phyloP scores from a whole-genome alignment of 2,113 vertebrate genomes.

The Mohoua ochrocephala region DNA sequence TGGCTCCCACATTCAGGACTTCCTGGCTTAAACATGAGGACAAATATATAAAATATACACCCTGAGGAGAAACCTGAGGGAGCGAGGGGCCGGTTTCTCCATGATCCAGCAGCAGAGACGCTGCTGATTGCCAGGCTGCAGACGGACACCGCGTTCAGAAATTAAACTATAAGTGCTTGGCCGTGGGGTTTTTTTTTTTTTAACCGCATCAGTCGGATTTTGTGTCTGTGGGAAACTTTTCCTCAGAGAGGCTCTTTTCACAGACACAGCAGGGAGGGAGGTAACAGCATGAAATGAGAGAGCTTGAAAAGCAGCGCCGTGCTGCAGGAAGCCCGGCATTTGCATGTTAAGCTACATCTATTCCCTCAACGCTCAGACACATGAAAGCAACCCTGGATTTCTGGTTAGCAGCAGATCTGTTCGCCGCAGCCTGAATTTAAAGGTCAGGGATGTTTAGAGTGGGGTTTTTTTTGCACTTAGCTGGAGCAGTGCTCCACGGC shows the following conservation, averaged over 20 bases:
- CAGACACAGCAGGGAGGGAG: not conserved
- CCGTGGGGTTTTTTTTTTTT: not conserved
- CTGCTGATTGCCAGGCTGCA: not conserved
- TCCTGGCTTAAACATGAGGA: accelerated
- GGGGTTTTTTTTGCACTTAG: not conserved
- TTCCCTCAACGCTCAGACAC: not conserved
- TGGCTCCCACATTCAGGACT: not conserved
- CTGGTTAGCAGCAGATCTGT: not conserved
- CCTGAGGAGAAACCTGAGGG: not conserved
- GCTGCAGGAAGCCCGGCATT: not conserved
- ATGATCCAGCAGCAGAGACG: not conserved
- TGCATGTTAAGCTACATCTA: conserved; percentile 6
- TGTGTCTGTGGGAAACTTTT: not conserved
- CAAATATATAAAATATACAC: accelerated
- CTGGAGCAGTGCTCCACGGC: not conserved
- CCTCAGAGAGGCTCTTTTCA: conserved; percentile 14
- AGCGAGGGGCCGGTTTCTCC: not conserved
- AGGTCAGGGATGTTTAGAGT: not conserved
- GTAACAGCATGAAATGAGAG: not conserved
- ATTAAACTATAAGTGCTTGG: not conserved
- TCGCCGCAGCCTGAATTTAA: not conserved
- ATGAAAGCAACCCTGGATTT: not conserved
- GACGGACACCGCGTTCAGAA: not conserved
- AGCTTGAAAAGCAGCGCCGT: not conserved
- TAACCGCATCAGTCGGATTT: not conserved